These are phyloP conservation scores for Epirrhoe alternata DNA, from an alignment of 2,888 invertebrate species.

Conservation along the genomic window DNA sequence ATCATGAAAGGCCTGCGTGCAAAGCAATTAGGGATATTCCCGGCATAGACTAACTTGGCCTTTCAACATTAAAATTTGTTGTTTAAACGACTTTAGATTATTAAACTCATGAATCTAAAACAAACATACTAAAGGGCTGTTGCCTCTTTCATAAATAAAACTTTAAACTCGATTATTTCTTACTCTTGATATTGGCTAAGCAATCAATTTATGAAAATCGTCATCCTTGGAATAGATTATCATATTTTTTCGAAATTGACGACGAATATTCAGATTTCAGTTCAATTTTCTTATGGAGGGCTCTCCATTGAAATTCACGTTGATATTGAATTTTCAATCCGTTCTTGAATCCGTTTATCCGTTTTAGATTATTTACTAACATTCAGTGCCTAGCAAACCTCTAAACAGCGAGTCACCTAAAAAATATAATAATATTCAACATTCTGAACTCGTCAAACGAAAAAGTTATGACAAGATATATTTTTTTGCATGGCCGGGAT, in stretches of 20 bases:
- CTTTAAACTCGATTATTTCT: slow-evolving; percentile 61
- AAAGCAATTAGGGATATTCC: slow-evolving; percentile 30
- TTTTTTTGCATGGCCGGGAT: too few relatives aligned
- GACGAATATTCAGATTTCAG: slow-evolving; percentile 78
- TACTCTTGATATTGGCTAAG: slow-evolving; percentile 71
- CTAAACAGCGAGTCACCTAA: not conserved
- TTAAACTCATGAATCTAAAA: slow-evolving; percentile 20
- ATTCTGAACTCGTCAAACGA: too few relatives aligned
- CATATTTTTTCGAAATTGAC: slow-evolving; percentile 75
- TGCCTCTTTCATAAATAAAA: slow-evolving; percentile 14
- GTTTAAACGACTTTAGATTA: slow-evolving; percentile 23
- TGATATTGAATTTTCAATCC: slow-evolving; percentile 75
- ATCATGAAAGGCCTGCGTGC: slow-evolving; percentile 23
- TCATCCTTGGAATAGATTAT: slow-evolving; percentile 71
- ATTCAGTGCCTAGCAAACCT: not conserved
- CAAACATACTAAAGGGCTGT: slow-evolving; percentile 19
- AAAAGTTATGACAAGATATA: too few relatives aligned
- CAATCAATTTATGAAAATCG: slow-evolving; percentile 80
- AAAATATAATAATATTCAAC: not conserved
- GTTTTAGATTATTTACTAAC: slow-evolving; percentile 27
- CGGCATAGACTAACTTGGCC: slow-evolving; percentile 11
- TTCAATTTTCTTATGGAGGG: slow-evolving; percentile 75
- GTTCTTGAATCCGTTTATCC: slow-evolving; percentile 44
- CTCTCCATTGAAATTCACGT: slow-evolving; percentile 74
- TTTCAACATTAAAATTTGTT: slow-evolving; percentile 22